phyloP scores from a whole-genome alignment of 2,113 vertebrate species.

The Drymodes brunneopygia region DNA sequence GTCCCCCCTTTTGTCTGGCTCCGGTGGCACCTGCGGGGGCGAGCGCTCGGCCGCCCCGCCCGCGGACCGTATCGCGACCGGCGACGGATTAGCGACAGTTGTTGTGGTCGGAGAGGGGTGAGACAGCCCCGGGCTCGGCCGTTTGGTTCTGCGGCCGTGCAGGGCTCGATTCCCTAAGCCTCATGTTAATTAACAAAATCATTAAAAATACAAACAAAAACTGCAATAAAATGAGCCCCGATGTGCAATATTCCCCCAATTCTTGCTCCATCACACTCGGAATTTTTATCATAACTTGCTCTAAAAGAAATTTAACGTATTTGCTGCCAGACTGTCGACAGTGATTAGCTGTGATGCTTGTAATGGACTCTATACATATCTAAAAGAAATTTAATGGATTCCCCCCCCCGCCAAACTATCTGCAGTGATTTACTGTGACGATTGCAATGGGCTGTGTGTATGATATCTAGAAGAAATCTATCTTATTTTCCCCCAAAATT shows the following conservation, averaged over 20 bases:
- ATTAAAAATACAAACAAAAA: not conserved
- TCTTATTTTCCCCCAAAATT: not conserved
- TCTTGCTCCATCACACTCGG: not conserved
- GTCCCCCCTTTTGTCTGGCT: not conserved
- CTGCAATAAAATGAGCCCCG: not conserved
- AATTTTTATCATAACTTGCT: not conserved
- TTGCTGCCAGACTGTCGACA: not conserved
- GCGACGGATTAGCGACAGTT: not conserved
- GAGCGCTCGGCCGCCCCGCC: not conserved
- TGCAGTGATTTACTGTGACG: not conserved
- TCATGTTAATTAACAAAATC: not conserved
- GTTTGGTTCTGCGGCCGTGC: not conserved
- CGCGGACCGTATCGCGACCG: not conserved
- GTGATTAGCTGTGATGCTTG: not conserved
- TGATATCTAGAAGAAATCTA: not conserved
- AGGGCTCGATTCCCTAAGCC: not conserved
- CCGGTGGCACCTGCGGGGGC: not conserved
- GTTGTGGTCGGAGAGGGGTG: not conserved
- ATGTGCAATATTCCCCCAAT: not conserved
- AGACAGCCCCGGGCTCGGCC: not conserved
- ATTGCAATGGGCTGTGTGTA: not conserved
- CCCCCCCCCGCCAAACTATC: not conserved
- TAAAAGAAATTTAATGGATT: not conserved
- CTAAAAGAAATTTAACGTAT: not conserved
- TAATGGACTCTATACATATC: not conserved